Conservation (phyloP, 2,113 vertebrate genomes). For the Phoenicopterus ruber region DNA sequence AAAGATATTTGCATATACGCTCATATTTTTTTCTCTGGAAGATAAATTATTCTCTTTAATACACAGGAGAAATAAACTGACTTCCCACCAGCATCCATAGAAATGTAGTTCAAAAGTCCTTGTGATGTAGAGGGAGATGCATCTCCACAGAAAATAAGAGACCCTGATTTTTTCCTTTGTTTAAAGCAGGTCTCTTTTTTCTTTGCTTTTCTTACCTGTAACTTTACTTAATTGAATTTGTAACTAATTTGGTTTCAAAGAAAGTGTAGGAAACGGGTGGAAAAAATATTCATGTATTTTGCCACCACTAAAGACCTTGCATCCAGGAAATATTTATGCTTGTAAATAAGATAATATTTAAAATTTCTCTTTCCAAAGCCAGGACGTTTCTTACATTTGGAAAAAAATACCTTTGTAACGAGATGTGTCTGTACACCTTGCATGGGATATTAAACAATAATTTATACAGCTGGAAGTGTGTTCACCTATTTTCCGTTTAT, state of each 20-base stretch:
- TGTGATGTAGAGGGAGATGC: background rate
- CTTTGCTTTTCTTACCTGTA: background rate
- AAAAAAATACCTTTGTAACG: background rate
- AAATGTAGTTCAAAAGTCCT: background rate
- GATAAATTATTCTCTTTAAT: slow-evolving; percentile 16
- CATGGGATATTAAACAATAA: slow-evolving; percentile 20
- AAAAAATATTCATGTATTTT: background rate
- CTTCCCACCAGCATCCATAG: background rate
- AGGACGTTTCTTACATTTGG: background rate
- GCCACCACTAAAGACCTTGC: background rate
- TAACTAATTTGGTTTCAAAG: background rate
- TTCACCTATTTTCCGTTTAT: slow-evolving; percentile 57
- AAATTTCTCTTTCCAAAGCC: background rate
- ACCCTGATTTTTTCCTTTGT: background rate
- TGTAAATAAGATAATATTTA: background rate
- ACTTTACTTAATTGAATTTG: background rate
- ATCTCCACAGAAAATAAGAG: background rate
- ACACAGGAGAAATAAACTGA: background rate
- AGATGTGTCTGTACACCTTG: background rate
- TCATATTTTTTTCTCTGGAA: background rate
- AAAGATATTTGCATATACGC: background rate
- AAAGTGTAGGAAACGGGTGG: background rate
- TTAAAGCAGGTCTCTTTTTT: background rate
- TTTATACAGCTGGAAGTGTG: slow-evolving; percentile 9
- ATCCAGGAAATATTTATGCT: background rate